Evolutionary conservation across 2,113 vertebrate genomes (phyloP).

Genomic region (Pelodiscus sinensis): DNA sequence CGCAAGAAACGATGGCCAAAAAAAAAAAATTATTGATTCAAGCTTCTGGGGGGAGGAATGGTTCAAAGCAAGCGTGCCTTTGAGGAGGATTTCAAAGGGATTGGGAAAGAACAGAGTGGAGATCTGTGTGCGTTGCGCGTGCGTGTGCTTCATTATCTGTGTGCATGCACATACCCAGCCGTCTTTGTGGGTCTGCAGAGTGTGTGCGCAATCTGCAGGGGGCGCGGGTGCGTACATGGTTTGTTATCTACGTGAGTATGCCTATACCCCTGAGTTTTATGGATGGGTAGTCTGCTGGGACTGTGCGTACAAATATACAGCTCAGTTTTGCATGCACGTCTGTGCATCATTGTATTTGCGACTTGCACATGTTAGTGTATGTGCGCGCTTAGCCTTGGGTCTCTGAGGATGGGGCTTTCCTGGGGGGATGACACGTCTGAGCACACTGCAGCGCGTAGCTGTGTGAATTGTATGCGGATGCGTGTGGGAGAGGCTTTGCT

Average conservation of each 20-base stretch:
- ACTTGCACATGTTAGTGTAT: not conserved
- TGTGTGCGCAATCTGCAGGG: not conserved
- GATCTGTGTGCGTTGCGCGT: rapidly evolving
- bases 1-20: no score
- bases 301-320: not conserved
- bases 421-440: not conserved
- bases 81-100: not conserved
- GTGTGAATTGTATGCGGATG: not conserved
- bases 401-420: no score
- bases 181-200: not conserved
- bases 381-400: no score
- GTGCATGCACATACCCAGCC: rapidly evolving
- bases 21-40: not conserved
- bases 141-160: rapidly evolving
- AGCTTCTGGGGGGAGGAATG: not conserved
- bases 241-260: not conserved
- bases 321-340: not conserved
- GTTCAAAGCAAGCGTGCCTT: not conserved
- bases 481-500: not conserved
- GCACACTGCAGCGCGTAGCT: not conserved
- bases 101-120: not conserved
- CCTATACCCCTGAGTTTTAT: not conserved
- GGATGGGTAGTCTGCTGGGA: not conserved
- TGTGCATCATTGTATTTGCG: not conserved
- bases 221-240: not conserved